Conservation (phyloP, 2,888 invertebrate species). For the Dolichopus griseipennis region DNA sequence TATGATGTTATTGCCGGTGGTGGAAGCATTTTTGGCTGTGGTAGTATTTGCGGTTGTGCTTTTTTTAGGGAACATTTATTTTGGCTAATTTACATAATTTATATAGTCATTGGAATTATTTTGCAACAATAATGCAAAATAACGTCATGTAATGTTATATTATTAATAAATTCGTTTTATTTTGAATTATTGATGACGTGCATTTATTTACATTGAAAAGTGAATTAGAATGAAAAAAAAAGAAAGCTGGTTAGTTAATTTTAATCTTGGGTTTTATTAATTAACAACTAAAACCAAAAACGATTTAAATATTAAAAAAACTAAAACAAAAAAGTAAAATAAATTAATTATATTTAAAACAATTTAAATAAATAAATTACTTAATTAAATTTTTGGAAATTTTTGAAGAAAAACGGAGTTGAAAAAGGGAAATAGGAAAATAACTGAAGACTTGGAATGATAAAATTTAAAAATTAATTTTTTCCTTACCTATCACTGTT, state of each 20-base stretch:
- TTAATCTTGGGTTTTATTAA: too few species aligned
- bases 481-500: background rate
- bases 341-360: slow-evolving; percentile 26
- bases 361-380: background rate
- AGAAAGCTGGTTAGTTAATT: background rate
- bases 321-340: slow-evolving; percentile 29
- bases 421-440: background rate
- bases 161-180: background rate
- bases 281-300: background rate
- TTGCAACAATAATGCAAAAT: background rate
- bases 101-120: background rate
- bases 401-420: too few species aligned
- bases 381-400: background rate
- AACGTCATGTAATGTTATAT: background rate
- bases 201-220: background rate
- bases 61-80: slow-evolving; percentile 22
- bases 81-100: background rate
- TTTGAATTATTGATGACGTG: background rate
- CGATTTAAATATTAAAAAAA: background rate
- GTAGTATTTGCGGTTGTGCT: slow-evolving; percentile 24
- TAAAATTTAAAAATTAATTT: background rate
- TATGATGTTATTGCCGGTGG: slow-evolving; percentile 19
- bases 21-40: slow-evolving; percentile 14
- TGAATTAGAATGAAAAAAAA: slow-evolving; percentile 1
- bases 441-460: background rate